Evolutionary conservation across 1,140 invertebrate genomes (phyloP), one percentile per base, ranked within the genome.

Genomic region (Heliconius hewitsoni): DNA sequence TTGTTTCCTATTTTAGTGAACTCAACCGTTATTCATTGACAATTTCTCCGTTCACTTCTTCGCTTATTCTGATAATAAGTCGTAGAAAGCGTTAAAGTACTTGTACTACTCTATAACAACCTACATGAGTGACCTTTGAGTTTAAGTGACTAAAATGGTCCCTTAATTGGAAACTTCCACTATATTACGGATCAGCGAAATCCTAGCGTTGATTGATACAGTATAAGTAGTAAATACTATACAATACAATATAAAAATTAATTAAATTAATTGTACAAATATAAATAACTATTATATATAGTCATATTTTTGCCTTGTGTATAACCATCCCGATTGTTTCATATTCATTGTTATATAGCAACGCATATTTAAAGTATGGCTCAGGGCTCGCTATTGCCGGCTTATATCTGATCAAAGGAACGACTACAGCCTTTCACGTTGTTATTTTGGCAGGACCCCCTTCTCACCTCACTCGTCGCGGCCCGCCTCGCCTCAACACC

Each of bases 361-460:
- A 66, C 9, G 23, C 60, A 52, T 72, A 72, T 19, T 72, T 23
- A 37, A 76, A 77, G 77, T 70, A 39, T 71, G 71, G 72, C 50
- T 75, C 37, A n/a, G 42, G 37, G 60, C 13, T 66, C 60, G 60
- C 60, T 66, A 66, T 66, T 66, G 74, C 71, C 66, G 50, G 46
- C 76, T 77, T 74, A 74, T 79, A 83, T 77, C 82, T 84, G 78
- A 83, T 80, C 80, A 73, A 86, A 87, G 89, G 90, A 90, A 90
- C 83, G 83, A 83, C 85, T 85, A 87, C 78, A 93, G 90, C 92
- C 93, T 94, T 94, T 94, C 92, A 93, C 93, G 89, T 88, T 88
- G 88, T 91, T 92, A 90, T 93, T 94, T 94, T 92, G 93, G 93
- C 91, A 94, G 90, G 89, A 93, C 89, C 91, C 91, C 91, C 90